phyloP scores from a whole-genome alignment of 2,888 invertebrate species.

The Blastobasis adustella region DNA sequence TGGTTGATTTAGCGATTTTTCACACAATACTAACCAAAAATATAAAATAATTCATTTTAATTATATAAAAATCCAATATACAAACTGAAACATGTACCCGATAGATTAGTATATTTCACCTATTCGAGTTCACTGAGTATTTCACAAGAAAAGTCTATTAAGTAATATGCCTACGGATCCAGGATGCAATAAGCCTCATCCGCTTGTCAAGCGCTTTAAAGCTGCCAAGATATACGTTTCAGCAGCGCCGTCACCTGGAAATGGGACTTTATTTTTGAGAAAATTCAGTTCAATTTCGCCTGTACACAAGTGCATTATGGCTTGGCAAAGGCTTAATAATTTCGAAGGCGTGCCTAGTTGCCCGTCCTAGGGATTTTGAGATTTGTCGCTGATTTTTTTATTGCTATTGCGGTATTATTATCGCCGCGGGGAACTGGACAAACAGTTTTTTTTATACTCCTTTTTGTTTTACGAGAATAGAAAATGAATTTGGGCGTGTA shows the following conservation, averaged over 20 bases:
- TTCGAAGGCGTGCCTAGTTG: constrained; percentile 70
- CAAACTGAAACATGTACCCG: too few species aligned
- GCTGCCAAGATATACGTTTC: constrained; percentile 30
- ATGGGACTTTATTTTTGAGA: constrained; percentile 12
- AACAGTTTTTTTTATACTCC: constrained; percentile 34
- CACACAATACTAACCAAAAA: too few species aligned
- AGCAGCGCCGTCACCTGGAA: constrained; percentile 4
- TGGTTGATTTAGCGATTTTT: too few species aligned
- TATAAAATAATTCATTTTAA: too few species aligned
- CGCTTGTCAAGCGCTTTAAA: constrained; percentile 22
- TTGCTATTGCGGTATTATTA: constrained; percentile 57
- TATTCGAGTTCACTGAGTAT: too few species aligned
- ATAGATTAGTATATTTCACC: too few species aligned
- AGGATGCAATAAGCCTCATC: neutral
- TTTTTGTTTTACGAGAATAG: constrained; percentile 15
- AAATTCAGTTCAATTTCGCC: constrained; percentile 19
- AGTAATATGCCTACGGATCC: too few species aligned
- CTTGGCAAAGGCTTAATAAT: constrained; percentile 60
- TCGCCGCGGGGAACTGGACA: constrained; percentile 45
- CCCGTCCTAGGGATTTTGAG: constrained; percentile 58
- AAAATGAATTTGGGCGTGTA: neutral
- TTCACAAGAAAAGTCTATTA: too few species aligned
- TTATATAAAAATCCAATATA: too few species aligned
- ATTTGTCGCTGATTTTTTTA: constrained; percentile 64
- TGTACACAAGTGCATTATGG: constrained; percentile 13